Conservation (phyloP, 2,113 vertebrate genomes). For the Emydura subglobosa region DNA sequence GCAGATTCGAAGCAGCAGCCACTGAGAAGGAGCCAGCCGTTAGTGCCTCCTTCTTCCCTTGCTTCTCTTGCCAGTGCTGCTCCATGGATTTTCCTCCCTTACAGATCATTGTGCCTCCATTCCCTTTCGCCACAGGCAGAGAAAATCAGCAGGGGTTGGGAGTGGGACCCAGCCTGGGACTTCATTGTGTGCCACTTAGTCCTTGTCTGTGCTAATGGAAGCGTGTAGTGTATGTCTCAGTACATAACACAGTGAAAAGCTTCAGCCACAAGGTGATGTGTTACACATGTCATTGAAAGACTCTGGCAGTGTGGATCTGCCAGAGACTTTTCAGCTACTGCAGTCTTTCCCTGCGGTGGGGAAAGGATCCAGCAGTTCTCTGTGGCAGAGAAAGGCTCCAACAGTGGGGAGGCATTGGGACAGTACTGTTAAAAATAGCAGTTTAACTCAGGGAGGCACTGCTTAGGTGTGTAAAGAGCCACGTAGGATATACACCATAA, state of each 20-base stretch:
- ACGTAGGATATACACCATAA: background rate
- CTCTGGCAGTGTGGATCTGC: background rate
- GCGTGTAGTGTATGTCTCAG: too few species aligned
- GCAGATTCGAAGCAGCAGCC: fast-evolving
- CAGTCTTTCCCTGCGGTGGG: background rate
- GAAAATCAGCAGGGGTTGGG: too few species aligned
- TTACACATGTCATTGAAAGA: background rate
- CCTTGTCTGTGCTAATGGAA: too few species aligned
- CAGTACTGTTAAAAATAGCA: background rate
- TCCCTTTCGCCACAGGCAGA: background rate
- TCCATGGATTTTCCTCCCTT: background rate
- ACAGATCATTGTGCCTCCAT: background rate
- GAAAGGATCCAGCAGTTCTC: background rate
- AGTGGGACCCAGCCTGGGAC: too few species aligned
- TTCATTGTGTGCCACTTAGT: too few species aligned
- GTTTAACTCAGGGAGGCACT: background rate
- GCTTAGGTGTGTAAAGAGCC: background rate
- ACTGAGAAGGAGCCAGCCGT: fast-evolving
- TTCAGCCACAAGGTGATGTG: background rate
- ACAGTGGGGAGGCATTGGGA: background rate
- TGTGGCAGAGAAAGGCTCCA: background rate
- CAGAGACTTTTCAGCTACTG: background rate
- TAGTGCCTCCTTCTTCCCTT: background rate
- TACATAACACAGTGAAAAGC: too few species aligned
- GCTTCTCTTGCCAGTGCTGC: background rate